phyloP scores from a whole-genome alignment of 1,140 invertebrate genomes.

The Pachyrhynchus sulphureomaculatus region DNA sequence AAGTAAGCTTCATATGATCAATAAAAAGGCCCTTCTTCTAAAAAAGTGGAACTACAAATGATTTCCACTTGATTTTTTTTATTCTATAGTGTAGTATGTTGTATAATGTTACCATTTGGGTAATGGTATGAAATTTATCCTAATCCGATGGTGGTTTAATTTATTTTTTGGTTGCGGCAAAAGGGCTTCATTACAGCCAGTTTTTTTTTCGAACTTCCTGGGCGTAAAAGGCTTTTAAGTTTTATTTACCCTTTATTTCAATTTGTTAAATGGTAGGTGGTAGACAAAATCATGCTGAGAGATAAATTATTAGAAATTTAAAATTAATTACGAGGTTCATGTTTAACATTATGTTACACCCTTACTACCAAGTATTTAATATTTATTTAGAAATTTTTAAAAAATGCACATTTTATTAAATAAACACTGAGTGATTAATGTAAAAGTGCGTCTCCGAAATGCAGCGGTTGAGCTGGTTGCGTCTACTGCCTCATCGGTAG shows the following conservation, averaged over 20 bases:
- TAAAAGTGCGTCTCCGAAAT: too few species aligned
- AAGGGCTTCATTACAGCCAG: slow-evolving; percentile 14
- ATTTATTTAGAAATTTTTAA: too few species aligned
- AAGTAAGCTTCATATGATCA: slow-evolving; percentile 3
- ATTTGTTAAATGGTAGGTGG: slow-evolving; percentile 5
- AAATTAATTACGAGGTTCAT: not conserved
- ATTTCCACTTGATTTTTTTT: slow-evolving; percentile 30
- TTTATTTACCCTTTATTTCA: not conserved
- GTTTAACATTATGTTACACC: too few species aligned
- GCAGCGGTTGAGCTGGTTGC: too few species aligned
- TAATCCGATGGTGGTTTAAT: slow-evolving; percentile 6
- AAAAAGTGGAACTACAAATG: slow-evolving; percentile 21
- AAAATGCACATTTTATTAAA: too few species aligned
- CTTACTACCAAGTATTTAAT: too few species aligned
- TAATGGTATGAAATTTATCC: slow-evolving; percentile 15
- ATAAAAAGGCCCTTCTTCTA: slow-evolving; percentile 18
- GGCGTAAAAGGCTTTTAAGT: slow-evolving; percentile 8
- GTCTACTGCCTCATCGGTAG: too few species aligned
- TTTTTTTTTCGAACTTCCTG: slow-evolving; percentile 8
- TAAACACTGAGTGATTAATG: too few species aligned
- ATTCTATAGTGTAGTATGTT: not conserved
- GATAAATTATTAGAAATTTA: slow-evolving; percentile 1
- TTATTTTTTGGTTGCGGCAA: slow-evolving; percentile 3
- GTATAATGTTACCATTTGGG: slow-evolving; percentile 7
- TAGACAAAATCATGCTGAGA: slow-evolving; percentile 8